Evolutionary conservation across 1,140 invertebrate species (phyloP).

Genomic region (Diorhabda elongata): DNA sequence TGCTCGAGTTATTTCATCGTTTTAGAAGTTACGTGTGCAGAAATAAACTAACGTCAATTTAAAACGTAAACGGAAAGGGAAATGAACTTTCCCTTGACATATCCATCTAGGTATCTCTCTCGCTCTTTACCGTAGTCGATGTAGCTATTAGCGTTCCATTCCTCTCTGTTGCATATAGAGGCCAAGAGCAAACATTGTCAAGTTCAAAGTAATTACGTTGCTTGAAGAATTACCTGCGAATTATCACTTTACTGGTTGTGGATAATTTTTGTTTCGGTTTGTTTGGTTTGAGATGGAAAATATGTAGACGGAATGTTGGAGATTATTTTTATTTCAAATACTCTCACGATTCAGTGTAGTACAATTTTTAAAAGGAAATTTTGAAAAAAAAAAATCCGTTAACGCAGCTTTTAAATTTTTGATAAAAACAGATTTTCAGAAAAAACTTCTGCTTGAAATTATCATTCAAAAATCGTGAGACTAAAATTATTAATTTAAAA

Average conservation of each 20-base stretch:
- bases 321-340: too few species aligned
- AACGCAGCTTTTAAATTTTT: too few species aligned
- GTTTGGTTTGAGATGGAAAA: too few species aligned
- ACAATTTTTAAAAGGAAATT: too few species aligned
- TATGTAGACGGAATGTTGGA: too few species aligned
- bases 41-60: neutral
- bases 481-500: too few species aligned
- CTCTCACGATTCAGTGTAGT: too few species aligned
- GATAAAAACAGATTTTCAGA: too few species aligned
- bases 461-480: too few species aligned
- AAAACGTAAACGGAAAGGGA: slow-evolving; percentile 3
- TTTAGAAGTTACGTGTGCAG: slow-evolving; percentile 12
- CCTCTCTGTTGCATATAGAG: slow-evolving; percentile 16
- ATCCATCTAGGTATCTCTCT: neutral
- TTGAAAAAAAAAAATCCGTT: too few species aligned
- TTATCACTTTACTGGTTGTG: neutral
- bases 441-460: too few species aligned
- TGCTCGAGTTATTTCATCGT: neutral
- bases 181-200: slow-evolving; percentile 17
- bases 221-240: neutral
- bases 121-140: neutral
- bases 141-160: slow-evolving; percentile 2
- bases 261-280: too few species aligned
- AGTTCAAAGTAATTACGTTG: slow-evolving; percentile 9
- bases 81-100: slow-evolving; percentile 14